Evolutionary conservation across 2,113 vertebrate species (phyloP).

Genomic region (Macquaria australasica): DNA sequence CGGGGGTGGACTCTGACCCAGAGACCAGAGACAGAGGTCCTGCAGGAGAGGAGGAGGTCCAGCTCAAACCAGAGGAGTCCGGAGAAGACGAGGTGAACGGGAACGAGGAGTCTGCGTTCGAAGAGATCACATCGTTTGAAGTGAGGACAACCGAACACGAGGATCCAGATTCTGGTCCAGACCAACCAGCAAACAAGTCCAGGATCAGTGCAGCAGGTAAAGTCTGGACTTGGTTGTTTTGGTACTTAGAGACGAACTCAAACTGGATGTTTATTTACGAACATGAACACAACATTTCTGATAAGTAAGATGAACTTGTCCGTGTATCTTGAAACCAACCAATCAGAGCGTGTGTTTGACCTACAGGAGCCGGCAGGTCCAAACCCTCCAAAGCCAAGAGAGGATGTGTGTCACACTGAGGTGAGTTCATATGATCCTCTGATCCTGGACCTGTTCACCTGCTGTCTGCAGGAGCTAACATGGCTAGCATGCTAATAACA

Average conservation of each 20-base stretch:
- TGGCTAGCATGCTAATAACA: too few species aligned
- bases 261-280: too few species aligned
- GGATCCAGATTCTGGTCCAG: background rate
- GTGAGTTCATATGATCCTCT: background rate
- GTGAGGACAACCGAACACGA: background rate
- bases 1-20: background rate
- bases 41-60: slow-evolving; percentile 3
- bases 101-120: slow-evolving; percentile 7
- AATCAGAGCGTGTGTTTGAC: background rate
- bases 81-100: background rate
- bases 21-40: background rate
- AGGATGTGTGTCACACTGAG: slow-evolving; percentile 1
- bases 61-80: background rate
- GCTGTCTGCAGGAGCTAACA: background rate
- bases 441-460: background rate
- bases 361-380: background rate
- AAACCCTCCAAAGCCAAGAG: background rate
- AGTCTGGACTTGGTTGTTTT: background rate
- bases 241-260: too few species aligned
- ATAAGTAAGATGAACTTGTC: background rate
- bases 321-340: background rate
- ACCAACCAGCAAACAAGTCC: background rate
- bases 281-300: too few species aligned
- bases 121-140: background rate
- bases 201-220: slow-evolving; percentile 1